Evolutionary conservation across 64 coral and sea anemone species (phyloP), one percentile per base, ranked within the genome.

Genomic region (Stichodactyla mertensii): DNA sequence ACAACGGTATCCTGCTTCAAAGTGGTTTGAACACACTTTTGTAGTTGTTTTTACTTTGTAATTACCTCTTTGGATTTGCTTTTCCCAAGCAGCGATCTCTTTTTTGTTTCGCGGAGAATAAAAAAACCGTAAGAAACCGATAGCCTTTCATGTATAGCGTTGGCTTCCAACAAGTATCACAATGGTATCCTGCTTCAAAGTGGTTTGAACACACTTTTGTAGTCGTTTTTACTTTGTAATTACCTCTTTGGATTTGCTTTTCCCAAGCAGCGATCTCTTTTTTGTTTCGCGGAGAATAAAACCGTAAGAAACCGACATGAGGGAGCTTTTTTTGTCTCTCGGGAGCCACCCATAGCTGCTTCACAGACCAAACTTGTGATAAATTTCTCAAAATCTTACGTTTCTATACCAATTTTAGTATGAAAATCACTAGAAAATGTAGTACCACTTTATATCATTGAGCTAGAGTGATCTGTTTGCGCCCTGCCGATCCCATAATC

Each of bases 151-250:
- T 70, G 55, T 77, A 82, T 22, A 91, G 13, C 27, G 89, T 91
- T 59, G 89, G 84, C 19, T 86, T 79, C 77, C 82, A 77, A 62
- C 89, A 82, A 9, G 86, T 55, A 86, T 86, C 86, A n/a, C 71
- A 55, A 57, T 85, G 45, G 86, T 87, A 87, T 16, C 90, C 85
- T 82, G 11, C 67, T 53, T 66, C 82, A 87, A 92, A 92, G 81
- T 92, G 85, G 24, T 92, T 92, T 28, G 85, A 87, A 83, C 90
- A 92, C 6, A 92, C 85, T 77, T 92, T 92, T 52, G 79, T 92
- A 7, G 16, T 82, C 0, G 64, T 52, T 82, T 61, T 91, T 24
- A 91, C 89, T 55, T 87, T 71, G 80, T 82, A 91, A 87, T 91
- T 83, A 61, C 16, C 23, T 52, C 59, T 56, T 16, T 83, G 85